These are phyloP conservation scores for Cinclus mexicanus DNA, from an alignment of 2,113 vertebrate species.

Conservation along the genomic window DNA sequence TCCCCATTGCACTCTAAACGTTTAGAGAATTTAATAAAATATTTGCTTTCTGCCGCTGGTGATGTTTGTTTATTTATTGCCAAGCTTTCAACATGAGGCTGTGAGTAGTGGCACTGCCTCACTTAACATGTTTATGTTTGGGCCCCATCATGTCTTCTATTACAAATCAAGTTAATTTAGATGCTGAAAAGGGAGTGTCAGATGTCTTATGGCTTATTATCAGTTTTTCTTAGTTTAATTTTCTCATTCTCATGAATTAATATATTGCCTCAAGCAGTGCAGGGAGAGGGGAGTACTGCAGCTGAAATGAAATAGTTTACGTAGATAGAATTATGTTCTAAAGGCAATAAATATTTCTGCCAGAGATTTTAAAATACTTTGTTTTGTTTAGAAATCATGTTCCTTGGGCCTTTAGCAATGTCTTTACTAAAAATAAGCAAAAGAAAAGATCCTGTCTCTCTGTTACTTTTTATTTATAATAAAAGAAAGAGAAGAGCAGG, in stretches of 20 bases:
- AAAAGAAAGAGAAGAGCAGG: not conserved
- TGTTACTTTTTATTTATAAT: not conserved
- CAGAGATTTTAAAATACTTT: not conserved
- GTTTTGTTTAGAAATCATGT: not conserved
- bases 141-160: not conserved
- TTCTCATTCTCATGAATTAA: conserved; percentile 19
- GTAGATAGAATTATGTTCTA: not conserved
- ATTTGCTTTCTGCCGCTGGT: not conserved
- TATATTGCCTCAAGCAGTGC: not conserved
- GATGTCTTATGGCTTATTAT: conserved; percentile 11
- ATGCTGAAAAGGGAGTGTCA: conserved; percentile 13
- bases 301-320: not conserved
- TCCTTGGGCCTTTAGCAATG: not conserved
- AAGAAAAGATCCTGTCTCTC: not conserved
- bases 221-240: conserved; percentile 32
- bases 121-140: not conserved
- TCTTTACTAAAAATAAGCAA: not conserved
- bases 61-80: not conserved
- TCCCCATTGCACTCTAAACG: not conserved
- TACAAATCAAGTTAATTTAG: conserved; percentile 36
- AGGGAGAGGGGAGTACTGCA: not conserved
- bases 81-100: not conserved
- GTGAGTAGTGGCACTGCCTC: not conserved
- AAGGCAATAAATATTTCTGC: not conserved
- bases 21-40: not conserved